A percentile compares a stretch with the other conserved stretches of the same genome.
Evolutionary conservation across 2,888 invertebrate species (phyloP).

Genomic region (Caenorhabditis japonica): DNA sequence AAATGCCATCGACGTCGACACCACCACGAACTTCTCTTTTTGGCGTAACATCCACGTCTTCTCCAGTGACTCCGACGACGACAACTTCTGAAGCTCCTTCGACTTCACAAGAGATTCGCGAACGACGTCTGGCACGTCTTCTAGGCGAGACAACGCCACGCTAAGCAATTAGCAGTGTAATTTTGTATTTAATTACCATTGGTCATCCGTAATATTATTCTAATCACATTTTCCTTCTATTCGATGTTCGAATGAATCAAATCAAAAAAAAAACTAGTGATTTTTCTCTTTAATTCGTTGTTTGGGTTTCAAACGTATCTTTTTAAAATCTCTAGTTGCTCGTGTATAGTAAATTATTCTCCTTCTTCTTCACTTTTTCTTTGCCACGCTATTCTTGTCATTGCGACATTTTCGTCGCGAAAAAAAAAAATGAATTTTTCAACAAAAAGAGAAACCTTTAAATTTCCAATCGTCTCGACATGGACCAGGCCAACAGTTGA

Average conservation of each 20-base stretch:
- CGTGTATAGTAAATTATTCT: conserved; percentile 27
- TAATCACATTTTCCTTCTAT: too few species aligned
- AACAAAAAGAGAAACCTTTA: too few species aligned
- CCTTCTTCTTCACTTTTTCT: not conserved
- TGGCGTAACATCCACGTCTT: not conserved
- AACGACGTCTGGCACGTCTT: conserved; percentile 32
- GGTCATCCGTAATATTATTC: too few species aligned
- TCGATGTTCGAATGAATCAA: too few species aligned
- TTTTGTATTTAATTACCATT: conserved; percentile 3
- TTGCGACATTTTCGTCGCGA: not conserved
- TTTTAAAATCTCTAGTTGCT: conserved; percentile 19
- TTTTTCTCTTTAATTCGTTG: conserved; percentile 1
- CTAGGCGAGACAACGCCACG: conserved; percentile 17
- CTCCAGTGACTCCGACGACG: not conserved
- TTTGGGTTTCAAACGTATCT: conserved; percentile 36
- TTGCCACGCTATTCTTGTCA: conserved; percentile 26
- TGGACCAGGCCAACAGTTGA: conserved; percentile 61
- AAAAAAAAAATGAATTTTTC: too few species aligned
- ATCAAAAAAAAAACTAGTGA: too few species aligned
- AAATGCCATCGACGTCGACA: not conserved
- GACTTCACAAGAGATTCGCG: conserved; percentile 40
- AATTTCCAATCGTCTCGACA: too few species aligned
- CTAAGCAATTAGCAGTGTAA: not conserved
- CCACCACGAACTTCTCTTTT: not conserved
- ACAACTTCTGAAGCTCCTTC: conserved; percentile 2